Evolutionary conservation across 2,797 vertebrate genomes (phyloP).

Genomic region (Mormyrops boulengeri): DNA sequence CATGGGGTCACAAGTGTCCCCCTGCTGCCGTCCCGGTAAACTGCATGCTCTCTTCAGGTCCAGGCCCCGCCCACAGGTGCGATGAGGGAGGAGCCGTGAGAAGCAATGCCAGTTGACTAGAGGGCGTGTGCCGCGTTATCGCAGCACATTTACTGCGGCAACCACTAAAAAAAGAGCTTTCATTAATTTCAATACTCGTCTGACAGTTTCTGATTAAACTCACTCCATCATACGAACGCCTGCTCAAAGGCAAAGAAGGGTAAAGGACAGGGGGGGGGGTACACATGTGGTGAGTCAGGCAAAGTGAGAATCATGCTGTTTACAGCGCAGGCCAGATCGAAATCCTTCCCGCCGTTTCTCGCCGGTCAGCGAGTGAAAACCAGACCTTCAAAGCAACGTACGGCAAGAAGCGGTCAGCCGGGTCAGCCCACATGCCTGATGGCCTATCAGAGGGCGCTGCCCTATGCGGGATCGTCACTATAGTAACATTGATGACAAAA

Average conservation of each 20-base stretch:
- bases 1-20: background rate
- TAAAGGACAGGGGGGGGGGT: background rate
- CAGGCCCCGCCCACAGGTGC: background rate
- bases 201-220: background rate
- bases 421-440: background rate
- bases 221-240: background rate
- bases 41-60: background rate
- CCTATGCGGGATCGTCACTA: background rate
- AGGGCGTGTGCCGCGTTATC: background rate
- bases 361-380: background rate
- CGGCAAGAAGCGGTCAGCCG: background rate
- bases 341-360: background rate
- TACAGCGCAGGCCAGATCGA: background rate
- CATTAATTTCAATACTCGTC: background rate
- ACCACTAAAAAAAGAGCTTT: background rate
- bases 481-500: background rate
- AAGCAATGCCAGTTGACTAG: background rate
- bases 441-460: background rate
- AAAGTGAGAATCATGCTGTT: background rate
- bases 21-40: background rate
- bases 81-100: background rate
- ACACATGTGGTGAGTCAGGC: background rate
- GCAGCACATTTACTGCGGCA: background rate
- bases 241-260: background rate
- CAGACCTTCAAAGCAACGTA: background rate